Conservation (phyloP, 1,140 invertebrate species). For the Leptinotarsa undecemlineata region DNA sequence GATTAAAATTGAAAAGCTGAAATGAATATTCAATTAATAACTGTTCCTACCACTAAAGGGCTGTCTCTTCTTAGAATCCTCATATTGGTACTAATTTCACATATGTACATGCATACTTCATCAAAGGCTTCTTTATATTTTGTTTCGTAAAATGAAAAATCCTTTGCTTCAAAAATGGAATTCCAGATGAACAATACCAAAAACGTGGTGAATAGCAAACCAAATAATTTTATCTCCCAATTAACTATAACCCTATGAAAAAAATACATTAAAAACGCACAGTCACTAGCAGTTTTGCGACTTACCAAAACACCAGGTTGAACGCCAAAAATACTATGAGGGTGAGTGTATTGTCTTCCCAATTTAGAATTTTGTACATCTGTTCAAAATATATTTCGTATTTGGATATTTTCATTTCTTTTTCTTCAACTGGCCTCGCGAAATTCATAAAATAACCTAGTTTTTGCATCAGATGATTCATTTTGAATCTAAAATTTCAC, state of each 20-base stretch:
- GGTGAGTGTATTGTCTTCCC: conserved; percentile 37
- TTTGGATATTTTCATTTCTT: conserved; percentile 31
- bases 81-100: conserved; percentile 23
- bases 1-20: no score
- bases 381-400: conserved; percentile 37
- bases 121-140: conserved; percentile 29
- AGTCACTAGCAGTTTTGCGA: neutral
- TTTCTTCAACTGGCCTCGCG: conserved; percentile 1
- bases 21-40: neutral
- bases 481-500: neutral
- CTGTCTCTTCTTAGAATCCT: conserved; percentile 35
- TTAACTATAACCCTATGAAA: conserved; percentile 37
- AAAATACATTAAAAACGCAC: conserved; percentile 16
- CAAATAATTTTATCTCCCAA: conserved; percentile 37
- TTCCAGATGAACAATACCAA: conserved; percentile 27
- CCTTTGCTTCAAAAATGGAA: conserved; percentile 30
- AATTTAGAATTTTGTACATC: conserved; percentile 35
- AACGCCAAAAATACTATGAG: conserved; percentile 33
- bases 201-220: conserved; percentile 32
- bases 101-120: conserved; percentile 13
- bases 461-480: conserved; percentile 14
- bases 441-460: conserved; percentile 4
- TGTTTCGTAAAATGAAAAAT: conserved; percentile 1
- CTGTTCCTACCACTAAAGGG: conserved; percentile 35
- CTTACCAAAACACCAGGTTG: conserved; percentile 35